Evolutionary conservation across 2,797 vertebrate species (phyloP).

Genomic region (Malurus splendens): DNA sequence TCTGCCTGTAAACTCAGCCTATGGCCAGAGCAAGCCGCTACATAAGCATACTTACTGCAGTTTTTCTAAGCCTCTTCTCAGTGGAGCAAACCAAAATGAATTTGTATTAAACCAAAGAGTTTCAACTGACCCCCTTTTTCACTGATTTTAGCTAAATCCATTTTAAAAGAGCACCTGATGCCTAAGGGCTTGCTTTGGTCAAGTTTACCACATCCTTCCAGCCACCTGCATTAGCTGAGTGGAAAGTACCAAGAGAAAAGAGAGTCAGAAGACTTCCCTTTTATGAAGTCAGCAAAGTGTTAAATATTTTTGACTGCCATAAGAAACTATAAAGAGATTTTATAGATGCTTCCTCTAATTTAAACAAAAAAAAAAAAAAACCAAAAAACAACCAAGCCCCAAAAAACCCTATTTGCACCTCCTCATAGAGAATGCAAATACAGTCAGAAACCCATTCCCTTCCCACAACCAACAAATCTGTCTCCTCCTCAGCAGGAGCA

Average conservation of each 20-base stretch:
- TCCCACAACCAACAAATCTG: background rate
- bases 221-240: background rate
- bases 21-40: background rate
- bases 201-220: background rate
- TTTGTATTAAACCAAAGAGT: background rate
- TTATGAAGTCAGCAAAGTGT: background rate
- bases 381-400: background rate
- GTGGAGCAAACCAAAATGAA: background rate
- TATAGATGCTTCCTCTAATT: background rate
- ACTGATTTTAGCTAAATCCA: background rate
- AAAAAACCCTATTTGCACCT: background rate
- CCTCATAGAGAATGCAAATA: background rate
- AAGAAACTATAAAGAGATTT: background rate
- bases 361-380: background rate
- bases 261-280: background rate
- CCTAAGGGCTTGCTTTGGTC: background rate
- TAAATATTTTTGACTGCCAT: background rate
- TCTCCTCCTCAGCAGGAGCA: background rate
- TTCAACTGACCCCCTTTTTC: background rate
- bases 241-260: background rate
- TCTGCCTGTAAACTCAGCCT: background rate
- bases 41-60: accelerated
- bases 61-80: background rate
- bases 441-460: accelerated
- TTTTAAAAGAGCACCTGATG: background rate